Evolutionary conservation across 2,797 vertebrate species (phyloP).

Genomic region (Peromyscus melanophrys): DNA sequence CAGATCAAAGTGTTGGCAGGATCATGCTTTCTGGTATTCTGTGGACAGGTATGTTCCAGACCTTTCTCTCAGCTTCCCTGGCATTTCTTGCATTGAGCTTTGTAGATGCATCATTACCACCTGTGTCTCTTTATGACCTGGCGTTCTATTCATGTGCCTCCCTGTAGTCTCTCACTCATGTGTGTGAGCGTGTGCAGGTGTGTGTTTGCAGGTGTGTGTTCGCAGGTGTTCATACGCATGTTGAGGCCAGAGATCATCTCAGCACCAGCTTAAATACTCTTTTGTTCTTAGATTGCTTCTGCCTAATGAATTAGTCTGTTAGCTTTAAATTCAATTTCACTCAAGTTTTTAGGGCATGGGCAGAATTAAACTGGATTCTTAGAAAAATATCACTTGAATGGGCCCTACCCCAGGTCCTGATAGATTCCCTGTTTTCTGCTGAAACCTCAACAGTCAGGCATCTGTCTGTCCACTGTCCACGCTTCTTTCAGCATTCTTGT

Average conservation of each 20-base stretch:
- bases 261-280: background rate
- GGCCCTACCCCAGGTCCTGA: background rate
- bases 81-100: background rate
- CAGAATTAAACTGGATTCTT: background rate
- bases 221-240: background rate
- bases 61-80: fast-evolving
- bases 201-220: background rate
- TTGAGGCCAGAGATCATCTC: background rate
- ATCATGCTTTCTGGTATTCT: background rate
- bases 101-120: background rate
- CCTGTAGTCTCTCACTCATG: background rate
- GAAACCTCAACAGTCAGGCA: background rate
- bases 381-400: background rate
- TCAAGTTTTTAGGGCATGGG: background rate
- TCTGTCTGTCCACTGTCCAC: background rate
- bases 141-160: background rate
- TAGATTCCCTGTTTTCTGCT: background rate
- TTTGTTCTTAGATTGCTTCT: background rate
- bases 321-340: background rate
- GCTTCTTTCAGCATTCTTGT: background rate
- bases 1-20: background rate
- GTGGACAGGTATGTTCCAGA: background rate
- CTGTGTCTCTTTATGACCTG: background rate
- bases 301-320: background rate
- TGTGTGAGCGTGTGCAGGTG: background rate